Conservation (phyloP, 2,113 vertebrate species). For the Antechinus flavipes region DNA sequence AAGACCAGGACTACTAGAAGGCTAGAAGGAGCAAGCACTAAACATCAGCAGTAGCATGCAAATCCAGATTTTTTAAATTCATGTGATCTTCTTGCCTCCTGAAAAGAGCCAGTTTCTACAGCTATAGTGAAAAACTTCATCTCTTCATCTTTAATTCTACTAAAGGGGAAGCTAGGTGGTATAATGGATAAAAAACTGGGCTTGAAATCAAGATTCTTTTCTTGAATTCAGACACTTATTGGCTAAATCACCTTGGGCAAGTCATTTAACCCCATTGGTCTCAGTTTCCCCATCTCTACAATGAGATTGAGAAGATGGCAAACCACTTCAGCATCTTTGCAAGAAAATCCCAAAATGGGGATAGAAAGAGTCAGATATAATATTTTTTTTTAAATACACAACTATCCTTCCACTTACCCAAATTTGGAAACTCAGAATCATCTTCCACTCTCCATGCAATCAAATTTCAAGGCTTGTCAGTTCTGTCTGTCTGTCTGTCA, state of each 20-base stretch:
- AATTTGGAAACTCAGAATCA: not conserved
- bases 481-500: not conserved
- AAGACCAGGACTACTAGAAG: not conserved
- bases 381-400: not conserved
- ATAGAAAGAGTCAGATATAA: not conserved
- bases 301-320: not conserved
- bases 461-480: not conserved
- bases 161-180: not conserved
- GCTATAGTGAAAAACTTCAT: not conserved
- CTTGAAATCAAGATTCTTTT: not conserved
- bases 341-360: not conserved
- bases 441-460: not conserved
- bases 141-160: not conserved
- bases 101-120: not conserved
- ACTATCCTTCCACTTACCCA: not conserved
- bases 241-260: not conserved
- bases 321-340: not conserved
- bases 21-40: not conserved
- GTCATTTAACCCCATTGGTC: not conserved
- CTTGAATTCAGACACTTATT: not conserved
- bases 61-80: not conserved
- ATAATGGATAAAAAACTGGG: not conserved
- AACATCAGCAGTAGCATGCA: not conserved
- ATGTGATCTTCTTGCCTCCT: not conserved
- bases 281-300: not conserved